Evolutionary conservation across 2,797 vertebrate species (phyloP).

Genomic region (Dermochelys coriacea): DNA sequence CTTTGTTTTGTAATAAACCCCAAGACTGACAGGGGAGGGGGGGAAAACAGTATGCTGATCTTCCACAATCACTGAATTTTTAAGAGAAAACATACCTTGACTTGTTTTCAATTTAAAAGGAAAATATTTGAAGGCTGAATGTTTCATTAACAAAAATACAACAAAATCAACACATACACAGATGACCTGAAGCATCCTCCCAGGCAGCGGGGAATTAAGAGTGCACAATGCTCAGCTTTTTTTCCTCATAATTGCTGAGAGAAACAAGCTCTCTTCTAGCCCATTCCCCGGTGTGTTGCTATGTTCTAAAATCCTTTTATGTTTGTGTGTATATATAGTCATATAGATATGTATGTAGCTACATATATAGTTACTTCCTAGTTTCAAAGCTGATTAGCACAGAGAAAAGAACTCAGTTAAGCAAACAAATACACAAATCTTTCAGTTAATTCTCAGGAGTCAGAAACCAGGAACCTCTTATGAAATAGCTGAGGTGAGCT

Average conservation of each 20-base stretch:
- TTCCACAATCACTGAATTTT: slow-evolving; percentile 63
- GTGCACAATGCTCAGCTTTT: neutral
- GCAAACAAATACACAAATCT: neutral
- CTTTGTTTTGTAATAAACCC: slow-evolving; percentile 60
- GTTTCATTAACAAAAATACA: slow-evolving; percentile 45
- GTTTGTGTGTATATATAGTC: neutral
- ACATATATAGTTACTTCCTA: neutral
- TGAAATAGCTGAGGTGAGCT: neutral
- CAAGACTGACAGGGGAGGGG: slow-evolving; percentile 44
- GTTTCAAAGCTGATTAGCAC: neutral
- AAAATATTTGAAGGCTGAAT: slow-evolving; percentile 38
- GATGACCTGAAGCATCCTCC: neutral
- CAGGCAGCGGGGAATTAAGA: neutral
- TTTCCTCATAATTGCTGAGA: neutral
- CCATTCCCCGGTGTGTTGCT: neutral
- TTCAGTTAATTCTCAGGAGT: slow-evolving; percentile 25
- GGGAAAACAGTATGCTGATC: slow-evolving; percentile 65
- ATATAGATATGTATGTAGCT: neutral
- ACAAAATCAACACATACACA: slow-evolving; percentile 14
- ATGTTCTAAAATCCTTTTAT: neutral
- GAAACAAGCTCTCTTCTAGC: neutral
- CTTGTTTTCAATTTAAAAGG: slow-evolving; percentile 59
- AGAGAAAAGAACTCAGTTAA: neutral
- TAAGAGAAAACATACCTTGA: slow-evolving; percentile 73
- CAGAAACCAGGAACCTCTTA: neutral